Evolutionary conservation across 2,888 invertebrate genomes (phyloP), one percentile per base, ranked within the genome.

Genomic region (Nycteola revayana): DNA sequence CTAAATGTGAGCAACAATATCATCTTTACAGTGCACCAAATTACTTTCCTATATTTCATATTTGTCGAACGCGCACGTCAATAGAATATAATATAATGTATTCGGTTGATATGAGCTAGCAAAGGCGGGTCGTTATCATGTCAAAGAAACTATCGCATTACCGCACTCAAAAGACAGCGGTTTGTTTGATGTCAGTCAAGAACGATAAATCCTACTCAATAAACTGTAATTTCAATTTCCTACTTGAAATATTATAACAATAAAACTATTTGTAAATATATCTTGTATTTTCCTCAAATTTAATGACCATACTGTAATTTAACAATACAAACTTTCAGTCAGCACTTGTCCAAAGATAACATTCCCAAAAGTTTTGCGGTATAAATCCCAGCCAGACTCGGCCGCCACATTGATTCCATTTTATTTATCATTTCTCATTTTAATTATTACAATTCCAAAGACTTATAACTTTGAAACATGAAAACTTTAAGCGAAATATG

Each of bases 71-170:
- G 50, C 49, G 58, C 59, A 61, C 64, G 63, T 67, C 75, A 66
- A 68, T 74, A 69, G 51, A 71, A 71, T 70, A 75, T 79, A 74
- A 84, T 85, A 75, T 79, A 74, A 84, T 85, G 66, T 83, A 83
- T 83, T 80, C 81, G 68, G 71, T 69, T 62, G 75, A 74, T 75
- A 74, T 75, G 68, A 74, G 70, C 59, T 37, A 42, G 62, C 53
- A 61, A 65, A 66, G 72, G 67, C 71, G 62, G 66, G 60, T 85
- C 82, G 85, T 86, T 86, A 85, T 78, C 86, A 86, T 85, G 75
- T 87, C 86, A 86, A 86, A 86, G 86, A 82, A 84, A 80, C 84
- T 84, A 85, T 86, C 83, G 74, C 62, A 70, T 85, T 82, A 80
- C 82, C 60, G 66, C 71, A 75, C 75, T 83, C 84, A 84, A 84